These are phyloP conservation scores for Prunella strophiata DNA, from an alignment of 2,797 vertebrate species.

Conservation along the genomic window DNA sequence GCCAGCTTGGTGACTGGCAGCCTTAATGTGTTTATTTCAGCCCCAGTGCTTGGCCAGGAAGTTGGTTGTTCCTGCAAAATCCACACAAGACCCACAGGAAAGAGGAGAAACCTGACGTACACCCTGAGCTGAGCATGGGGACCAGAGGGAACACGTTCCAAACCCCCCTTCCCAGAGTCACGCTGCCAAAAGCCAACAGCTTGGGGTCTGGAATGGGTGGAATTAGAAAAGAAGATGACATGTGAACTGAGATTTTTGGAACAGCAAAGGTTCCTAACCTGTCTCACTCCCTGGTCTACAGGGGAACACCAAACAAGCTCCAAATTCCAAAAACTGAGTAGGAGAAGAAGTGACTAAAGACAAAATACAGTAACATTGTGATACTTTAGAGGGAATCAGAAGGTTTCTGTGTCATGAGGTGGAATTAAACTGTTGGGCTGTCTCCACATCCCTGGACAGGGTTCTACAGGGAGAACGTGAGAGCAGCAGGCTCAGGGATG, in stretches of 20 bases:
- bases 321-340: not conserved
- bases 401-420: not conserved
- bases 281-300: rapidly evolving
- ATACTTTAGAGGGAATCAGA: not conserved
- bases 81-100: not conserved
- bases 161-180: not conserved
- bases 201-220: not conserved
- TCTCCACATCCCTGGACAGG: not conserved
- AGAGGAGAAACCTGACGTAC: not conserved
- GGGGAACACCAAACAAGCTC: not conserved
- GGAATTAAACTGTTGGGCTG: not conserved
- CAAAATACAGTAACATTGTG: not conserved
- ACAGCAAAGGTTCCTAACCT: not conserved
- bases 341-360: not conserved
- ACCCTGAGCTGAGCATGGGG: not conserved
- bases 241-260: not conserved
- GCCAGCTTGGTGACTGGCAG: not conserved
- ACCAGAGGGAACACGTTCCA: not conserved
- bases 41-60: not conserved
- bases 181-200: not conserved
- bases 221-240: not conserved
- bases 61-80: not conserved
- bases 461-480: not conserved
- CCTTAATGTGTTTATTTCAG: not conserved
- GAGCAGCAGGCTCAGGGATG: rapidly evolving